A percentile compares a stretch with the other conserved stretches of the same genome.
phyloP scores from a whole-genome alignment of 2,888 invertebrate species.

The Drosophila siamana region DNA sequence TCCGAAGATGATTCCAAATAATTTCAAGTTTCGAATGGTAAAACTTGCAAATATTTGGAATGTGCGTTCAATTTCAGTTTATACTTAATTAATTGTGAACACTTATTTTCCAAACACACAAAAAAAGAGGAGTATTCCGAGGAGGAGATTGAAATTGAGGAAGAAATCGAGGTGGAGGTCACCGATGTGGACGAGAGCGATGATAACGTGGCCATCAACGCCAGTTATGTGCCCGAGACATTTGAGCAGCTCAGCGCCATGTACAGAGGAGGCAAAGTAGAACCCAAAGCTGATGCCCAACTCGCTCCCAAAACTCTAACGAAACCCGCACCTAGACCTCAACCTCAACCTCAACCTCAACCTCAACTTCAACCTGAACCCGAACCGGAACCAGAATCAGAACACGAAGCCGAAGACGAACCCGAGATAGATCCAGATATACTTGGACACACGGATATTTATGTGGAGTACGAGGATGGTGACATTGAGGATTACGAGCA shows the following conservation, averaged over 20 bases:
- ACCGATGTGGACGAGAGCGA: slow-evolving; percentile 78
- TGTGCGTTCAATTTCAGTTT: background rate
- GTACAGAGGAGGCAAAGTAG: slow-evolving; percentile 69
- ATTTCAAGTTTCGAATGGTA: slow-evolving; percentile 16
- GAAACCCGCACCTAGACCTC: slow-evolving; percentile 4
- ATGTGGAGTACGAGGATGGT: slow-evolving; percentile 71
- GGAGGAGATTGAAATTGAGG: slow-evolving; percentile 81
- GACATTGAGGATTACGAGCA: slow-evolving; percentile 64
- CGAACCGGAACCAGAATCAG: slow-evolving; percentile 18
- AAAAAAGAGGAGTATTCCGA: slow-evolving; percentile 78
- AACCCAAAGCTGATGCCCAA: slow-evolving; percentile 9
- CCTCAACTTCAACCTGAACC: slow-evolving; percentile 11
- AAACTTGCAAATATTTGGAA: slow-evolving; percentile 41
- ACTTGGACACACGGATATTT: slow-evolving; percentile 57
- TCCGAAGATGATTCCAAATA: slow-evolving; percentile 58
- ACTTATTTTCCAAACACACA: slow-evolving; percentile 28
- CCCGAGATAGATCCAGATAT: background rate
- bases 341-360: slow-evolving; percentile 22
- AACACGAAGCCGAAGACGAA: slow-evolving; percentile 15
- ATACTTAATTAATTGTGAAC: slow-evolving; percentile 25
- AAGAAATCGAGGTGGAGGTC: slow-evolving; percentile 80
- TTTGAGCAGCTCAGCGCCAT: slow-evolving; percentile 83
- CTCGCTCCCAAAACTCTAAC: slow-evolving; percentile 4
- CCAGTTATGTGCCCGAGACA: slow-evolving; percentile 79
- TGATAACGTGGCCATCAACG: slow-evolving; percentile 84